These are phyloP conservation scores for Crax fasciolata DNA, from an alignment of 2,797 vertebrate genomes.

Conservation along the genomic window DNA sequence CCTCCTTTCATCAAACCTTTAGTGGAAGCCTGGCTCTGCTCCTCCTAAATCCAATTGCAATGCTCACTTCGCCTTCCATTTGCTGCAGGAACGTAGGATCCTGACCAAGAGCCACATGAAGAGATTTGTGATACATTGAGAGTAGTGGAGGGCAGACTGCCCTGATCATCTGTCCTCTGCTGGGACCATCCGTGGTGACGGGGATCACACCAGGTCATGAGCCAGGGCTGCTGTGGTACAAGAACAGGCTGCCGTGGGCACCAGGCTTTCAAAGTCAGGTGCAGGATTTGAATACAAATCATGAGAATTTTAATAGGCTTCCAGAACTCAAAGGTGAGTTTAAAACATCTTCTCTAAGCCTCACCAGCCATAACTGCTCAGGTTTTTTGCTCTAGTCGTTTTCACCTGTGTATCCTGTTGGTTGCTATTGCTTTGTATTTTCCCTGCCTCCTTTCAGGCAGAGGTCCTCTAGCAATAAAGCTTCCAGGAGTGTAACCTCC, in stretches of 20 bases:
- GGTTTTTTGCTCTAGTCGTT: neutral
- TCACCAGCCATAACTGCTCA: neutral
- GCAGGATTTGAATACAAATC: neutral
- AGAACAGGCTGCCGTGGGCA: neutral
- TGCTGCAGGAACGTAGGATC: neutral
- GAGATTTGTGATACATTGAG: neutral
- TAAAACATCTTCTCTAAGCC: neutral
- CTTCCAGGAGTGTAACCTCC: neutral
- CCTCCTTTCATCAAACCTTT: neutral
- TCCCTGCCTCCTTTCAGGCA: neutral
- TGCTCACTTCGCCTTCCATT: neutral
- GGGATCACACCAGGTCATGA: neutral
- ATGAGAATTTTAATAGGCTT: neutral
- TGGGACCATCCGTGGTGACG: neutral
- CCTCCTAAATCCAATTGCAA: neutral
- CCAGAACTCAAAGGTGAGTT: neutral
- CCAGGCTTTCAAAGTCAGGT: neutral
- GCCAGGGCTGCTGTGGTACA: neutral
- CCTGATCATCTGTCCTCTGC: neutral
- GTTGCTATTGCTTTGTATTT: neutral
- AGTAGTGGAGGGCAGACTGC: neutral
- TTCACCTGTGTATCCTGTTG: neutral
- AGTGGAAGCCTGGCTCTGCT: neutral
- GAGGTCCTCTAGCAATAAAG: conserved; percentile 2
- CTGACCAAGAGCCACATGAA: neutral